Evolutionary conservation across 2,797 vertebrate species (phyloP).

Genomic region (Phataginus tricuspis): DNA sequence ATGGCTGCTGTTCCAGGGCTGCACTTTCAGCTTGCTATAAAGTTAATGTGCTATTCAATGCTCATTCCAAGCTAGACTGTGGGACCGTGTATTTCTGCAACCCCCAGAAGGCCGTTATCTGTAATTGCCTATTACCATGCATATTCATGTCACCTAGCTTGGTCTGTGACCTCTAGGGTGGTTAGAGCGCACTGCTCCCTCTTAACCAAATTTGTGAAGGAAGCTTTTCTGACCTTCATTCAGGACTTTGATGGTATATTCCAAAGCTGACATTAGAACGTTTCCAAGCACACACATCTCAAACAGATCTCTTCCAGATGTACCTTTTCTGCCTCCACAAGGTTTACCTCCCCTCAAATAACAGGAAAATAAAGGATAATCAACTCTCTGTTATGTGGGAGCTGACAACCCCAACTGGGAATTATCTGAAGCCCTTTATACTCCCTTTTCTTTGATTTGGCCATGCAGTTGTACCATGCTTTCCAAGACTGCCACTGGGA

Average conservation of each 20-base stretch:
- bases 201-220: slow-evolving; percentile 82
- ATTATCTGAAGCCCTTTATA: slow-evolving; percentile 47
- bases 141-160: slow-evolving; percentile 85
- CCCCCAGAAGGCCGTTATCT: slow-evolving; percentile 86
- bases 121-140: slow-evolving; percentile 88
- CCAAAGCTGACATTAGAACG: slow-evolving; percentile 48
- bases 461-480: not conserved
- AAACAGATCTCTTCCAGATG: not conserved
- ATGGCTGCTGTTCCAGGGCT: slow-evolving; percentile 58
- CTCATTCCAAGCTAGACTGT: slow-evolving; percentile 81
- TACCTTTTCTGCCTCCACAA: not conserved
- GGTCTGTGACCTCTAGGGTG: slow-evolving; percentile 83
- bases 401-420: slow-evolving; percentile 54
- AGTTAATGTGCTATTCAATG: slow-evolving; percentile 87
- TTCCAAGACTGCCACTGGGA: not conserved
- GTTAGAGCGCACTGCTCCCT: slow-evolving; percentile 81
- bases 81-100: slow-evolving; percentile 83
- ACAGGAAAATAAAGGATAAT: slow-evolving; percentile 46
- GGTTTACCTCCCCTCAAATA: not conserved
- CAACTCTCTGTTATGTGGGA: slow-evolving; percentile 53
- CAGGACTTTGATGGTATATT: slow-evolving; percentile 55
- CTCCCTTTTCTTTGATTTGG: slow-evolving; percentile 54
- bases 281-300: not conserved
- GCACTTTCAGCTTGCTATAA: slow-evolving; percentile 85
- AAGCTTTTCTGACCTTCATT: slow-evolving; percentile 83